Percentiles rank a stretch among this genome's conserved stretches.
phyloP scores from a whole-genome alignment of 2,888 invertebrate genomes.

The Sarcophaga variegata region DNA sequence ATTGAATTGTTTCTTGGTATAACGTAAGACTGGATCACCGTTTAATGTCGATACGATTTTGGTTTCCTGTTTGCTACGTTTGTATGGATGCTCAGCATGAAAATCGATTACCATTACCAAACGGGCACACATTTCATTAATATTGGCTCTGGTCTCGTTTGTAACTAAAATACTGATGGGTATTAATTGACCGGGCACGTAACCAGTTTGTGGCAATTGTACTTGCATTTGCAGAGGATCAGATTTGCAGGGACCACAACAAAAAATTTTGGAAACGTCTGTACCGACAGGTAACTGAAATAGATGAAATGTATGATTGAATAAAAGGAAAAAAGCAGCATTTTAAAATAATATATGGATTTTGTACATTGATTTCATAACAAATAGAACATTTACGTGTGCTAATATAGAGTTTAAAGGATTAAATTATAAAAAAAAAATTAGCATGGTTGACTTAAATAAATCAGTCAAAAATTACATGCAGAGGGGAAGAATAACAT shows the following conservation, averaged over 20 bases:
- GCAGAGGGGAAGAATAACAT: too few relatives aligned
- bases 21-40: slow-evolving; percentile 72
- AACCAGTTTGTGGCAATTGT: slow-evolving; percentile 77
- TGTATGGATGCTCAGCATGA: slow-evolving; percentile 72
- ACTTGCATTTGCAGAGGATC: slow-evolving; percentile 75
- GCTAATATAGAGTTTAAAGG: too few relatives aligned
- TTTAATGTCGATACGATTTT: slow-evolving; percentile 73
- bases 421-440: too few relatives aligned
- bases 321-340: background rate
- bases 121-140: slow-evolving; percentile 77
- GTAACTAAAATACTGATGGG: slow-evolving; percentile 82
- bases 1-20: slow-evolving; percentile 74
- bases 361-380: too few relatives aligned
- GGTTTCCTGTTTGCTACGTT: slow-evolving; percentile 72
- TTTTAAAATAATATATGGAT: too few relatives aligned
- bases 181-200: slow-evolving; percentile 78
- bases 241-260: slow-evolving; percentile 77
- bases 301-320: background rate
- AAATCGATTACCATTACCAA: slow-evolving; percentile 76
- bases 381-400: too few relatives aligned
- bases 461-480: too few relatives aligned
- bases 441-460: too few relatives aligned
- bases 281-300: slow-evolving; percentile 74
- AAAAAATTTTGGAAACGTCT: slow-evolving; percentile 74
- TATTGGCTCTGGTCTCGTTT: slow-evolving; percentile 83